Evolutionary conservation across 2,797 vertebrate genomes (phyloP).

Genomic region (Lutjanus argentimaculatus): DNA sequence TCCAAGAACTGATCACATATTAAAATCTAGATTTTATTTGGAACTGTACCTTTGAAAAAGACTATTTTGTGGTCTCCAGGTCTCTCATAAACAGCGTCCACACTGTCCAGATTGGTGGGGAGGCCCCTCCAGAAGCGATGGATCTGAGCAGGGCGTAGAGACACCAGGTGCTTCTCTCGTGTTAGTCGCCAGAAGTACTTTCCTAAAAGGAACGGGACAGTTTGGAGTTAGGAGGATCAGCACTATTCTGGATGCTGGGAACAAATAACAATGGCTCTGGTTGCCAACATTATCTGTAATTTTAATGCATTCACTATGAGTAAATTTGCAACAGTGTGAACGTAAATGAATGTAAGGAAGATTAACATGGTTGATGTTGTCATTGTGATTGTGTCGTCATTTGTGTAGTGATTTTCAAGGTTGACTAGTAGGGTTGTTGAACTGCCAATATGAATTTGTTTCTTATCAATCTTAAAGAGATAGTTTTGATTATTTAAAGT

Average conservation of each 20-base stretch:
- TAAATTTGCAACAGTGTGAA: not conserved
- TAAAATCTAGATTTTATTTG: not conserved
- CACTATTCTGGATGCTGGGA: not conserved
- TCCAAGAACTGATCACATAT: not conserved
- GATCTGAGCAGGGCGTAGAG: conserved; percentile 93
- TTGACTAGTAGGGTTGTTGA: not conserved
- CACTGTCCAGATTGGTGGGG: conserved; percentile 91
- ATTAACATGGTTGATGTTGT: not conserved
- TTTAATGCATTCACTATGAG: not conserved
- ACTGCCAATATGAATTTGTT: not conserved
- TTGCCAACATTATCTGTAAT: not conserved
- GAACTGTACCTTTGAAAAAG: conserved; percentile 95
- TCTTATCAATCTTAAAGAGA: too few relatives aligned
- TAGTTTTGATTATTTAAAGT: too few relatives aligned
- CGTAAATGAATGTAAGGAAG: not conserved
- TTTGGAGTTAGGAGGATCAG: not conserved
- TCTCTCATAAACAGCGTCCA: conserved; percentile 95
- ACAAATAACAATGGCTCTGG: not conserved
- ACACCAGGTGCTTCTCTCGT: conserved; percentile 95
- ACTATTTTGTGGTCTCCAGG: conserved; percentile 95
- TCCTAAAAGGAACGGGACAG: conserved; percentile 77
- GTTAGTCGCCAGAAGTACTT: conserved; percentile 97
- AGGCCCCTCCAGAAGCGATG: conserved; percentile 97
- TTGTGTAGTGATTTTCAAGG: not conserved
- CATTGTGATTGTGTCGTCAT: too few relatives aligned